Conservation (phyloP, 2,888 invertebrate species). For the Anodontia alba region DNA sequence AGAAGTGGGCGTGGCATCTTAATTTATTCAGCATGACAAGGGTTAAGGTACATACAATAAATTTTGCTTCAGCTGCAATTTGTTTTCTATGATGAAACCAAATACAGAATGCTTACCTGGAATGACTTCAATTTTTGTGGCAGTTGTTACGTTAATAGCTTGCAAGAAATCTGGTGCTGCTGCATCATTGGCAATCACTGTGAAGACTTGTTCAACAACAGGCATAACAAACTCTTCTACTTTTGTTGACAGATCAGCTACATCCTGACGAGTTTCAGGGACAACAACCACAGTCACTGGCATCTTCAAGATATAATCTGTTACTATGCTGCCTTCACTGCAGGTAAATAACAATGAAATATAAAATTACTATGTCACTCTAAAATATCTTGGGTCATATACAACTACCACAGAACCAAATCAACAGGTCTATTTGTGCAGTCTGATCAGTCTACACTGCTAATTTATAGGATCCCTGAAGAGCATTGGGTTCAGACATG, state of each 20-base stretch:
- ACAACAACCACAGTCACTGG: neutral
- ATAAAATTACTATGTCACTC: too few species aligned
- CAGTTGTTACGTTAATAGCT: neutral
- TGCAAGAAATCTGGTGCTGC: neutral
- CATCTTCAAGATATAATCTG: neutral
- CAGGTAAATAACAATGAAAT: neutral
- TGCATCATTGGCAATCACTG: neutral
- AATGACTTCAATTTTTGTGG: neutral
- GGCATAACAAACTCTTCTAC: neutral
- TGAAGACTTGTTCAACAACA: neutral
- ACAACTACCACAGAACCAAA: too few species aligned
- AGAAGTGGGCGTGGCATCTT: too few species aligned
- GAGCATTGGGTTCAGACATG: too few species aligned
- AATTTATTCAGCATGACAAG: too few species aligned
- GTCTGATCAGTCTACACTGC: too few species aligned
- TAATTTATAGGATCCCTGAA: too few species aligned
- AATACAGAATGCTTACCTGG: neutral
- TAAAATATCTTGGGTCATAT: too few species aligned
- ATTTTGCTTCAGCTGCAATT: too few species aligned
- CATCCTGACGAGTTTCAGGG: neutral
- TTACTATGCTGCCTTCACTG: conserved; percentile 1
- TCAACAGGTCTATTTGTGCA: too few species aligned
- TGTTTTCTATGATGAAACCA: too few species aligned
- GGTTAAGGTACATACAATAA: too few species aligned
- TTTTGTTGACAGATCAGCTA: neutral